These are phyloP conservation scores for Steinernema scapterisci DNA, from an alignment of 2,888 invertebrate genomes.

Conservation along the genomic window DNA sequence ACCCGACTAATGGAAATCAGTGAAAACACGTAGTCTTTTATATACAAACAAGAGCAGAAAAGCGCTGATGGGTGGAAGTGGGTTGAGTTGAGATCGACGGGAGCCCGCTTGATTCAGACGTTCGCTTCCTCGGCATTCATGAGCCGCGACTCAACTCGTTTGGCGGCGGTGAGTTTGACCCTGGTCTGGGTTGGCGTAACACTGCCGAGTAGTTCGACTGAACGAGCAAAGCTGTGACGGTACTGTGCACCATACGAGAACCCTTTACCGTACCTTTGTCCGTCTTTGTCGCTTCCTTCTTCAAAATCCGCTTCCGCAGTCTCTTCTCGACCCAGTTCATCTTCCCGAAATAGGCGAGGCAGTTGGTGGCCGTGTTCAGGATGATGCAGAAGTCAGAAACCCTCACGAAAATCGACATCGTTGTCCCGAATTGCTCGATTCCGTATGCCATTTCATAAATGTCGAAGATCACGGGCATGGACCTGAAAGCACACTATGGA, in stretches of 20 bases:
- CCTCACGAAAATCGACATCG: conserved; percentile 59
- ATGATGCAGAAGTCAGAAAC: conserved; percentile 65
- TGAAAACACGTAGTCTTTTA: neutral
- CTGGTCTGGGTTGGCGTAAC: conserved; percentile 16
- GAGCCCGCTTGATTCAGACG: neutral
- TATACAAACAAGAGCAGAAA: neutral
- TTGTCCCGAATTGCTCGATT: conserved; percentile 62
- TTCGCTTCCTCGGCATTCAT: neutral
- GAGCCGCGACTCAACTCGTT: neutral
- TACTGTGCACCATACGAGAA: neutral
- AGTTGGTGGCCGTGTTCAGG: conserved; percentile 65
- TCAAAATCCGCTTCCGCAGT: conserved; percentile 40
- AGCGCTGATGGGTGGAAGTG: neutral
- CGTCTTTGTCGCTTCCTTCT: conserved; percentile 35
- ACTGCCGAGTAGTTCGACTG: conserved; percentile 13
- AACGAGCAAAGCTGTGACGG: neutral
- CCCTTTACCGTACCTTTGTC: conserved; percentile 4
- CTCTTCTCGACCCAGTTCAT: conserved; percentile 45
- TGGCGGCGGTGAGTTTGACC: neutral
- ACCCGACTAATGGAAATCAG: conserved; percentile 14
- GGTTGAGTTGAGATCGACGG: neutral
- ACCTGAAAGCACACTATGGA: conserved; percentile 44
- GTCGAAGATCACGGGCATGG: conserved; percentile 65
- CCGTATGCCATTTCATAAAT: conserved; percentile 63
- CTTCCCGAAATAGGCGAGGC: conserved; percentile 64